A percentile compares a stretch with the other conserved stretches of the same genome.
These are phyloP conservation scores for Lycaena phlaeas DNA, from an alignment of 2,888 invertebrate genomes.

Conservation along the genomic window DNA sequence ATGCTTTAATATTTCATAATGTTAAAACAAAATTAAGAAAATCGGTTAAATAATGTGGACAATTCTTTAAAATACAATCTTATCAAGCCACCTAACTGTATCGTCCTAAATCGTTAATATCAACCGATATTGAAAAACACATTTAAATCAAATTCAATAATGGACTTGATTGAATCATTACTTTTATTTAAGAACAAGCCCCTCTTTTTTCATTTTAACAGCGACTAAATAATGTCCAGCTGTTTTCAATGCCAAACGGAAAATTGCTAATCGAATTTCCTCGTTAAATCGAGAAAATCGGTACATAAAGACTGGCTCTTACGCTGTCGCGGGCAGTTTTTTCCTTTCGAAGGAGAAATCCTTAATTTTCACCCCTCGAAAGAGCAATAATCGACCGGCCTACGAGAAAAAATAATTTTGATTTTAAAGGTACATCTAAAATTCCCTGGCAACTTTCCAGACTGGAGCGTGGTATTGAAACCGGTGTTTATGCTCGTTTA, in stretches of 20 bases:
- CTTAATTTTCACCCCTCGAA: slow-evolving; percentile 37
- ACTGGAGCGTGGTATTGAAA: slow-evolving; percentile 20
- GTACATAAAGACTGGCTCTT: slow-evolving; percentile 42
- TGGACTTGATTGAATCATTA: no score
- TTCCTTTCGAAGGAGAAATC: slow-evolving; percentile 38
- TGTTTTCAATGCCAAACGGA: background rate
- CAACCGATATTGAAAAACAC: no score
- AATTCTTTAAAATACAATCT: no score
- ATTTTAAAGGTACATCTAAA: slow-evolving; percentile 27
- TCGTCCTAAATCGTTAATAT: no score
- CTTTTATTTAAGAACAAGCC: no score
- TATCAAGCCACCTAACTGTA: no score
- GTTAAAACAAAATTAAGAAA: no score
- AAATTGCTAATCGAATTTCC: slow-evolving; percentile 34
- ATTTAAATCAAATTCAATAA: no score
- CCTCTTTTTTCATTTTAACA: no score
- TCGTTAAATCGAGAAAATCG: slow-evolving; percentile 42
- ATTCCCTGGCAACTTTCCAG: slow-evolving; percentile 37
- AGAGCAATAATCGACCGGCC: slow-evolving; percentile 39
- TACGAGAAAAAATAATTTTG: slow-evolving; percentile 37
- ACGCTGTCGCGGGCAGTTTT: slow-evolving; percentile 45
- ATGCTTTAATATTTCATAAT: no score
- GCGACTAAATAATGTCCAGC: background rate
- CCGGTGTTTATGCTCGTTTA: slow-evolving; percentile 18
- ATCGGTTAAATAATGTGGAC: no score